phyloP scores from a whole-genome alignment of 2,888 invertebrate species.

The Ferrisia virgata region DNA sequence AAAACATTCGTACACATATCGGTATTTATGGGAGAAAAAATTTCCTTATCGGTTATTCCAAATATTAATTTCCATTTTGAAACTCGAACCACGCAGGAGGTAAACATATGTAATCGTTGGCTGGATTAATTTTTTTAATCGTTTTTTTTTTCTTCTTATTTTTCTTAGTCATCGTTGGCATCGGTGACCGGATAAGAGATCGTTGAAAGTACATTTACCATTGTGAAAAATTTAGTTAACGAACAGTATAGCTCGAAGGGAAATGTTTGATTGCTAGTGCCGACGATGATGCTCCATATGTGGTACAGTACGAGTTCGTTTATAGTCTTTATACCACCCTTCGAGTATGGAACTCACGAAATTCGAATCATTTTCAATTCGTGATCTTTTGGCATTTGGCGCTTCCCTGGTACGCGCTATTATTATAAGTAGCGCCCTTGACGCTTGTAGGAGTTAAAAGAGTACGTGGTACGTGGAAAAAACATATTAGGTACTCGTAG shows the following conservation, averaged over 20 bases:
- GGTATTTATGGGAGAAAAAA: neutral
- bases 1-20: neutral
- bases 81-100: conserved; percentile 6
- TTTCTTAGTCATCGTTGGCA: neutral
- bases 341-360: neutral
- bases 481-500: neutral
- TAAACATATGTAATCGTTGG: neutral
- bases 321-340: neutral
- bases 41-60: neutral
- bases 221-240: conserved; percentile 63
- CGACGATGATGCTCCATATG: conserved; percentile 1
- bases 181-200: neutral
- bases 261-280: neutral
- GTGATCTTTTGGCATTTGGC: neutral
- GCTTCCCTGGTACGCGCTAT: neutral
- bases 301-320: neutral
- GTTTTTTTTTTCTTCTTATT: neutral
- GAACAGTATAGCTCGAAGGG: conserved; percentile 7
- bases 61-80: conserved; percentile 19
- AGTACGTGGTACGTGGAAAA: neutral
- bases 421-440: conserved; percentile 5
- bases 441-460: neutral
- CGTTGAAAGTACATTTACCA: conserved; percentile 70
- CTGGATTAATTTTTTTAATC: conserved; percentile 1
- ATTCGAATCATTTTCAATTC: conserved; percentile 1